Base-by-base conservation (phyloP, 2,888 invertebrate genomes). In the Callyntrura guangdongensis region DNA sequence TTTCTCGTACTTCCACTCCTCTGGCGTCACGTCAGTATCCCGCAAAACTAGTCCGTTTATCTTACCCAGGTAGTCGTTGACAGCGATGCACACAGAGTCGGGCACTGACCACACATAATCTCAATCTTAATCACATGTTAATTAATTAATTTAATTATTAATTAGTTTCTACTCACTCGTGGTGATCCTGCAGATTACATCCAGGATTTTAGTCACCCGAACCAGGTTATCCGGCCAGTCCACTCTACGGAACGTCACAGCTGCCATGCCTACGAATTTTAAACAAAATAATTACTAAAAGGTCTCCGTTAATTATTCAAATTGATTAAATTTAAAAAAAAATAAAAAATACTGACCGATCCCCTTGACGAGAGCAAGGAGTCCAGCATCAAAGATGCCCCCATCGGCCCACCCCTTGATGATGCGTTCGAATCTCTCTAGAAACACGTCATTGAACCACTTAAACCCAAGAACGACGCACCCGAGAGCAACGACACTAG, bases 161-260 rank as follows among this genome's bases (percentile, higher is more conserved):
- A 47, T 4, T 53, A 77, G 12, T 77, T 17, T 47, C 8, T 53
- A 77, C 77, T 77, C 77, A 77, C 77, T 49, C 1, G 4, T 4
- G 0, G 17, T 12, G 17, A 77, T 53, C 22, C 49, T 20, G 2
- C 49, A n/a, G 9, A 77, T 49, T 11, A 25, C 53, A 20, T 11
- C n/a, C 25, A 82, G 27, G 20, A 27, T 49, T 9, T 3, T 14
- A 8, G 11, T 9, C n/a, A 25, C 20, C 25, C 27, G 12, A 6
- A 27, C 59, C 27, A 25, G 14, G 8, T n/a, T 20, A 2, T 2
- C 8, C 0, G 64, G 82, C 0, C n/a, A 8, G 17, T 82, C 64
- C 12, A 14, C 59, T 96, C 85, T 85, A 53, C 49, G 17, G 20
- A 45, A 45, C n/a, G 53, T 25, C 53, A 47, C 27, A 11, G 22